Evolutionary conservation across 2,797 vertebrate genomes (phyloP).

Genomic region (Pachyuromys duprasi): DNA sequence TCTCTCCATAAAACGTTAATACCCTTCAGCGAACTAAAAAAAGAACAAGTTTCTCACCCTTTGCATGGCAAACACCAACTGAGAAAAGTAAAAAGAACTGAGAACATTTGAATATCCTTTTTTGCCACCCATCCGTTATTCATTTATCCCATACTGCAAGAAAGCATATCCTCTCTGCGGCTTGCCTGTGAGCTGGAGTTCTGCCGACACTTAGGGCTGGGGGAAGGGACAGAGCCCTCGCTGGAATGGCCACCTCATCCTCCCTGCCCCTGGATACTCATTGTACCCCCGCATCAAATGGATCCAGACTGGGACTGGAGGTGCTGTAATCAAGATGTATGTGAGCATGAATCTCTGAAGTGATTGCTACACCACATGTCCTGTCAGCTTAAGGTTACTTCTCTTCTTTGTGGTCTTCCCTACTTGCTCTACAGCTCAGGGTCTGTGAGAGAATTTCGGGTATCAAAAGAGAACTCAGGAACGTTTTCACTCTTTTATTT

Average conservation of each 20-base stretch:
- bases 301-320: not conserved
- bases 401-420: not conserved
- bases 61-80: slow-evolving; percentile 73
- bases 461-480: not conserved
- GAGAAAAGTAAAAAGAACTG: slow-evolving; percentile 69
- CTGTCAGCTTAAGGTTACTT: not conserved
- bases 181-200: slow-evolving; percentile 22
- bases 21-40: slow-evolving; percentile 65
- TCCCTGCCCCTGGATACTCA: not conserved
- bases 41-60: slow-evolving; percentile 54
- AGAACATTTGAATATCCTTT: slow-evolving; percentile 65
- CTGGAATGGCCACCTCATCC: not conserved
- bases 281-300: not conserved
- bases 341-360: not conserved
- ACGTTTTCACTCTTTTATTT: not conserved
- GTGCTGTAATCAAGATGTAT: not conserved
- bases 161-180: slow-evolving; percentile 7
- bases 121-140: slow-evolving; percentile 46
- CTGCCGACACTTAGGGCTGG: not conserved
- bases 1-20: slow-evolving; percentile 74
- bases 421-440: not conserved
- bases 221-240: not conserved
- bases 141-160: slow-evolving; percentile 49
- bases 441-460: not conserved
- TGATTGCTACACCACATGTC: not conserved